These are phyloP conservation scores for Rhinophrynus dorsalis DNA, from an alignment of 2,797 vertebrate genomes.

Conservation along the genomic window DNA sequence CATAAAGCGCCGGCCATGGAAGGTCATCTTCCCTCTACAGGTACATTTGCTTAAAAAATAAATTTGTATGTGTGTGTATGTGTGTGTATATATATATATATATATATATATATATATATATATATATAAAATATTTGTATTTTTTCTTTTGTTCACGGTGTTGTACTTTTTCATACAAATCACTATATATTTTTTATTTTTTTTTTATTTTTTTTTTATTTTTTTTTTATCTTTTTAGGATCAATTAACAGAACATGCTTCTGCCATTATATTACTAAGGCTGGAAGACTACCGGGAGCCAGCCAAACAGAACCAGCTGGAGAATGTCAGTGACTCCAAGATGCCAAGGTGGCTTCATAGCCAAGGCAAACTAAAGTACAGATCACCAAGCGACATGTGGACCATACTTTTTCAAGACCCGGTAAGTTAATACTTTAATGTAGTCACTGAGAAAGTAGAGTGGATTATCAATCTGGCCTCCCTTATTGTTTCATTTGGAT, in stretches of 20 bases:
- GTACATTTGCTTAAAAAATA: neutral
- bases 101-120: too few relatives aligned
- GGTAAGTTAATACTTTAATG: constrained; percentile 9
- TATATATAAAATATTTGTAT: too few relatives aligned
- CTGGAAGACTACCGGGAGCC: constrained; percentile 1
- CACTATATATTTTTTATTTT: neutral
- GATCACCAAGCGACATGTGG: constrained; percentile 11
- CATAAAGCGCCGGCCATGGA: constrained; percentile 12
- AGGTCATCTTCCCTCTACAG: constrained; percentile 33
- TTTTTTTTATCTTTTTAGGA: neutral
- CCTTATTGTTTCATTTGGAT: too few relatives aligned
- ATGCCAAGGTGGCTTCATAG: constrained; percentile 23
- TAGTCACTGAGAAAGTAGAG: too few relatives aligned
- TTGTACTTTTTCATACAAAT: too few relatives aligned
- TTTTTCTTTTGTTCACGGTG: too few relatives aligned
- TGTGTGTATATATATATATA: too few relatives aligned
- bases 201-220: neutral
- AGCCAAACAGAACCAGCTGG: neutral
- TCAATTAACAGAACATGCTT: neutral
- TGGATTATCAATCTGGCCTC: too few relatives aligned
- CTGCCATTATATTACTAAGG: constrained; percentile 26
- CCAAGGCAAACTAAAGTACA: neutral
- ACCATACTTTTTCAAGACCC: constrained; percentile 20
- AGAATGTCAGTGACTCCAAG: neutral
- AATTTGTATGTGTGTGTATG: neutral